These are phyloP conservation scores for Stercorarius parasiticus DNA, from an alignment of 2,113 vertebrate genomes.

Conservation along the genomic window DNA sequence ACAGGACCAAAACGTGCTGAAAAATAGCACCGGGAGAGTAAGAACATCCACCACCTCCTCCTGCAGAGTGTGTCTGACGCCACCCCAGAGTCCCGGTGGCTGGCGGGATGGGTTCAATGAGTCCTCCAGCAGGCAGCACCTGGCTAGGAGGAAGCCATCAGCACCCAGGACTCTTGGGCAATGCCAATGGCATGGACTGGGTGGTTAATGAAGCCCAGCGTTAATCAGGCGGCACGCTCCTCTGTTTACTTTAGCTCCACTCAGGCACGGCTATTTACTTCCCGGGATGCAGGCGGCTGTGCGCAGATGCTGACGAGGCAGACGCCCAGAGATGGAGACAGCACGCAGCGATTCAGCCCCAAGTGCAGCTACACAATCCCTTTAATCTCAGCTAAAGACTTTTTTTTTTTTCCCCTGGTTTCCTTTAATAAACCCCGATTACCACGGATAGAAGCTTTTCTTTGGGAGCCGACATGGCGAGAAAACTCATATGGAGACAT, in stretches of 20 bases:
- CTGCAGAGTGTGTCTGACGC: background rate
- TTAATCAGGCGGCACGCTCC: background rate
- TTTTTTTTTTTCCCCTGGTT: background rate
- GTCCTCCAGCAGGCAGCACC: background rate
- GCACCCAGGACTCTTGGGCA: background rate
- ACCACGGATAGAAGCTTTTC: constrained; percentile 65
- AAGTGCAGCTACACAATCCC: constrained; percentile 56
- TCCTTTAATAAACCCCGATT: constrained; percentile 60
- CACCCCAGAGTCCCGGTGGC: fast-evolving
- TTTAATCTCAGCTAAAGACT: constrained; percentile 67
- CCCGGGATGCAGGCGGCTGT: background rate
- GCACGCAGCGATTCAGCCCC: constrained; percentile 56
- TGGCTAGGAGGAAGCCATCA: background rate
- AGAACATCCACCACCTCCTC: background rate
- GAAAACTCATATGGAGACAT: background rate
- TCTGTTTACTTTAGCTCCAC: constrained; percentile 27
- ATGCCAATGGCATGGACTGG: background rate
- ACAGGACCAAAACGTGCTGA: background rate
- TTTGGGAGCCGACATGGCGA: background rate
- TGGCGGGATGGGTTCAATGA: fast-evolving
- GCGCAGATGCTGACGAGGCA: constrained; percentile 28
- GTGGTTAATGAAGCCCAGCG: background rate
- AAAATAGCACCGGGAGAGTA: background rate
- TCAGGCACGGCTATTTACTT: background rate
- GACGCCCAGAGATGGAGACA: constrained; percentile 2